phyloP scores from a whole-genome alignment of 2,113 vertebrate species.

The Xenotilapia longispinis region DNA sequence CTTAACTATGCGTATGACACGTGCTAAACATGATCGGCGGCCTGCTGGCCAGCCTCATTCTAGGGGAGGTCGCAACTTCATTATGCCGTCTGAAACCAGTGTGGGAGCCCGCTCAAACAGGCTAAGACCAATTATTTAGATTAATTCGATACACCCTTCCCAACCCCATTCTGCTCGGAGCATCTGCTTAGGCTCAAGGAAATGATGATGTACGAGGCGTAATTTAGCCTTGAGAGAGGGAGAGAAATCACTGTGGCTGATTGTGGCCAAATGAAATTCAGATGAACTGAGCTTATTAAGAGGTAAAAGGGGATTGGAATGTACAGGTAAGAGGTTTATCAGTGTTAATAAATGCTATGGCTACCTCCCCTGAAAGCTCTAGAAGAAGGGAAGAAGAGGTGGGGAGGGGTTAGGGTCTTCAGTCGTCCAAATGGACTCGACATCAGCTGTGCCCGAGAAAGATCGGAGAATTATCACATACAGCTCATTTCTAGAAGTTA shows the following conservation, averaged over 20 bases:
- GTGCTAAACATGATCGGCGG: background rate
- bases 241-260: conserved; percentile 22
- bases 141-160: conserved; percentile 55
- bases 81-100: conserved; percentile 30
- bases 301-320: conserved; percentile 11
- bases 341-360: conserved; percentile 28
- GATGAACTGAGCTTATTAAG: conserved; percentile 44
- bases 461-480: background rate
- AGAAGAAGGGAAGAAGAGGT: background rate
- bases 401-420: background rate
- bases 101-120: conserved; percentile 25
- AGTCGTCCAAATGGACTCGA: background rate
- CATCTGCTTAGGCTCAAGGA: conserved; percentile 50
- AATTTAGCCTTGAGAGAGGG: conserved; percentile 37
- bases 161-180: conserved; percentile 43
- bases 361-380: background rate
- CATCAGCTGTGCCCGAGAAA: background rate
- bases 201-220: conserved; percentile 59
- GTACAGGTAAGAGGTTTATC: conserved; percentile 40
- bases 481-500: background rate
- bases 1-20: conserved; percentile 1
- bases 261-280: conserved; percentile 42
- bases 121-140: conserved; percentile 62
- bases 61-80: conserved; percentile 35
- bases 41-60: background rate